Conservation (phyloP, 2,888 invertebrate species). For the Punctoribates punctum region DNA sequence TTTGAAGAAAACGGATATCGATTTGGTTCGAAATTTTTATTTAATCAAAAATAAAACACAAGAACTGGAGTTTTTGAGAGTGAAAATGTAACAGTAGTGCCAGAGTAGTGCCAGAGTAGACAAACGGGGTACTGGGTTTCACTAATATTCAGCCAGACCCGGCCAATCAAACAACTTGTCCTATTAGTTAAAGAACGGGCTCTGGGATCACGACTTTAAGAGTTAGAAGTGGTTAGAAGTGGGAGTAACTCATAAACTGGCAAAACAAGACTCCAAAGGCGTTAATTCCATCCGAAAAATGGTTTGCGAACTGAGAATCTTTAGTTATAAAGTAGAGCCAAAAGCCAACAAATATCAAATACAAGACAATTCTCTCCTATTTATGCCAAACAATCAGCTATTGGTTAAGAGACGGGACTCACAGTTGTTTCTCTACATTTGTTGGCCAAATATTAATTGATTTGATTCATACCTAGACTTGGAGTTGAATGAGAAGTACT, state of each 20-base stretch:
- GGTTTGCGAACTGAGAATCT: background rate
- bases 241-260: slow-evolving; percentile 18
- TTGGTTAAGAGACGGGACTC: no score
- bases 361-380: background rate
- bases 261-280: slow-evolving; percentile 23
- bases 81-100: slow-evolving; percentile 24
- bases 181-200: background rate
- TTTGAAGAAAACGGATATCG: no score
- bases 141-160: no score
- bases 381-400: background rate
- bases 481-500: slow-evolving; percentile 19
- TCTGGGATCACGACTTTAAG: background rate
- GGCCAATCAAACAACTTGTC: background rate
- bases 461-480: slow-evolving; percentile 14
- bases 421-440: no score
- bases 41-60: no score
- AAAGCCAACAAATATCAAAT: background rate
- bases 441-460: no score
- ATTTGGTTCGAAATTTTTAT: no score
- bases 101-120: no score
- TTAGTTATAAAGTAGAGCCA: background rate
- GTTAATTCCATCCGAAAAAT: slow-evolving; percentile 6
- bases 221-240: background rate
- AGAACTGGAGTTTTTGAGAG: background rate
- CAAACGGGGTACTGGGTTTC: slow-evolving; percentile 31